Base-by-base conservation (phyloP, 2,113 vertebrate species). In the Clarias macrocephalus region DNA sequence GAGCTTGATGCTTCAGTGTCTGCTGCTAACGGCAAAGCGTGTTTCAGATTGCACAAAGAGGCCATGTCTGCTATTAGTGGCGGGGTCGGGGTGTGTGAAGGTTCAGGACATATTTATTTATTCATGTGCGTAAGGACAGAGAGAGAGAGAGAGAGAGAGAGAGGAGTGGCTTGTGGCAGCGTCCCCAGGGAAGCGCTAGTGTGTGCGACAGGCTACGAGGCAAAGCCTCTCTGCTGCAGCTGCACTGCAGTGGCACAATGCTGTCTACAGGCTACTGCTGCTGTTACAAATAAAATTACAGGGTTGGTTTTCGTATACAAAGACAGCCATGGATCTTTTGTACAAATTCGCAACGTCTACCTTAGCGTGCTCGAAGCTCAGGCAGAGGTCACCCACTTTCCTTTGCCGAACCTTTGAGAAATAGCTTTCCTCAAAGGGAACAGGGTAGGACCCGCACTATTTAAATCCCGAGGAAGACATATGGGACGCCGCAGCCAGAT, bases 221-320 rank as follows among this genome's bases (percentile, higher is more conserved):
- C 88, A 73, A 81, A 75, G 85, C 59, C 30, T 80, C 81, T 85
- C 83, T 90, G 90, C 92, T 94, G 93, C 92, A 93, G 94, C 91
- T 90, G 91, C 90, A 94, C 93, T 94, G 94, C 94, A 93, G 92
- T 92, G 89, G 92, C 90, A 86, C 86, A 48, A 63, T 88, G 86
- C 91, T 87, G 86, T 90, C 82, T 86, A 56, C 80, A 90, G 89
- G 89, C 90, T 87, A 82, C 89, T 89, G 82, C 83, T 87, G 89
- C 91, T 90, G 89, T 77, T 88, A 92, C 57, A 90, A 93, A 92
- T 92, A 88, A 86, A 91, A 92, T 92, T 92, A 92, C 11, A 82
- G 86, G 90, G 59, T 80, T 73, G 66, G 62, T 15, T 65, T 89
- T 88, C 87, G 73, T 89, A 80, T 13, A 85, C 37, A 88, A 88